Evolutionary conservation across 2,113 vertebrate species (phyloP), one percentile per base, ranked within the genome.

Genomic region (Sturnus vulgaris): DNA sequence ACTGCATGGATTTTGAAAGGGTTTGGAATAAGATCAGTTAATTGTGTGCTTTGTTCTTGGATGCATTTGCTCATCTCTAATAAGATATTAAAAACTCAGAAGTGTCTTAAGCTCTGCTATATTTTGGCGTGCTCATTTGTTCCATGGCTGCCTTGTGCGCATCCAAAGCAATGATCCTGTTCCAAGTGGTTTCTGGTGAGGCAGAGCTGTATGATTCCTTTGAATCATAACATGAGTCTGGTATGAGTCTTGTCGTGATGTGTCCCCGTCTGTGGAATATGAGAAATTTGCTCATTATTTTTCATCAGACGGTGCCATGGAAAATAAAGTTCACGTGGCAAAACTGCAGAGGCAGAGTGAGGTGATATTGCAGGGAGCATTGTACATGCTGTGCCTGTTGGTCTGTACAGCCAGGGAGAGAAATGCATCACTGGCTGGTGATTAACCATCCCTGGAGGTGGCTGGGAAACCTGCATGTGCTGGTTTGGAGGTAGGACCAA

Each of bases 131-230:
- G 47, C 80, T 95, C 80, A 81, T 86, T 86, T 88, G 56, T 96
- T 97, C 78, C 73, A 82, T 0, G 18, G 68, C 37, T 70, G 87
- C 37, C 88, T 69, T 71, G 72, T 47, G 71, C n/a, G 16, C 39
- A 21, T 95, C 87, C 87, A 93, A 87, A 83, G 66, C 60, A 25
- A 12, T 2, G 7, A 22, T 4, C 47, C 16, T 42, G 65, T 96
- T 97, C 96, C 95, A 96, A 96, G 92, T 79, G 47, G 77, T 92
- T 95, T 96, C 94, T 91, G 90, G 86, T 89, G 84, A 94, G 92
- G 73, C 90, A 80, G 92, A 82, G 49, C 73, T 50, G 35, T 47
- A 63, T 13, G 61, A 73, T 64, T 79, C 10, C 2, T 92, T 85
- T 93, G 95, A 96, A 90, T 96, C 95, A 95, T 37, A 94, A 89